Percentiles rank a stretch among this genome's conserved stretches.
Evolutionary conservation across 2,888 invertebrate genomes (phyloP).

Genomic region (Odontothrips loti): DNA sequence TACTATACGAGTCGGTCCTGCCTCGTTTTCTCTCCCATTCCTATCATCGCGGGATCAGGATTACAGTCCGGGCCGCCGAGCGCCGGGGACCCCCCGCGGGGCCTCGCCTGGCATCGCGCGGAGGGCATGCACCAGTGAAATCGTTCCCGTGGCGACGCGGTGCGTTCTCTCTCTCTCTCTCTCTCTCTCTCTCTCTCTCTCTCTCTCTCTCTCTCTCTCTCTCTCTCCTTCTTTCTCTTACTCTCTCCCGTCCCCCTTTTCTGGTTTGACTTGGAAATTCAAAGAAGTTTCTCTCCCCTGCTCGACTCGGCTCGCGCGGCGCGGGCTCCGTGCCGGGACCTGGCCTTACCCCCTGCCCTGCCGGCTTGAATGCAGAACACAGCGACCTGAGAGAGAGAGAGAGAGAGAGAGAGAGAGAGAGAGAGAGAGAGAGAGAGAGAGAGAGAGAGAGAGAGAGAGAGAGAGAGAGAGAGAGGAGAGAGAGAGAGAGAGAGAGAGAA

Average conservation of each 20-base stretch:
- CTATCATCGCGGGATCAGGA: background rate
- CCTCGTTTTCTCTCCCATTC: too few species aligned
- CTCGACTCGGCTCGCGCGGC: background rate
- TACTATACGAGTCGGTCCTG: too few species aligned
- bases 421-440: background rate
- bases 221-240: background rate
- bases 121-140: too few species aligned
- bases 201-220: background rate
- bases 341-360: too few species aligned
- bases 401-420: background rate
- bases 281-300: conserved; percentile 7
- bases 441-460: background rate
- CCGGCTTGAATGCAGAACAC: conserved; percentile 1
- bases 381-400: background rate
- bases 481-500: background rate
- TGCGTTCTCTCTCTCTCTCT: background rate
- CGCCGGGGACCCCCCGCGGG: background rate
- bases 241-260: background rate
- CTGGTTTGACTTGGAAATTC: conserved; percentile 26
- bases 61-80: background rate
- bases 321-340: background rate
- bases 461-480: background rate
- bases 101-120: background rate
- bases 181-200: background rate
- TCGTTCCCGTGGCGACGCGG: too few species aligned